Evolutionary conservation across 2,113 vertebrate genomes (phyloP).

Genomic region (Lophochroa leadbeateri): DNA sequence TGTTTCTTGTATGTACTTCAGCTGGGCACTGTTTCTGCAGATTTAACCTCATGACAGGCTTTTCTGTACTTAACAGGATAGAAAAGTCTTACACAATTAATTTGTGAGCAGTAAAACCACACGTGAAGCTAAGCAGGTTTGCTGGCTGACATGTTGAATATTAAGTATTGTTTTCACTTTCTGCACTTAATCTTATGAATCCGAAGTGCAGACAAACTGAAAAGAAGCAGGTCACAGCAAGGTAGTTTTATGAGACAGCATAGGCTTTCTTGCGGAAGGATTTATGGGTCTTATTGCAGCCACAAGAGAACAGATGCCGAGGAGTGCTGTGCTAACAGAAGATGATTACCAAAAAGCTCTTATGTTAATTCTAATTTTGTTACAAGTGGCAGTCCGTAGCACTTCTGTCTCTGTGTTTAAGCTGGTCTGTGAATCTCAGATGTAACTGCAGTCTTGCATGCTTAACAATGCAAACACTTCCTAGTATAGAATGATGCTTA

Average conservation of each 20-base stretch:
- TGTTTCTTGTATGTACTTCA: background rate
- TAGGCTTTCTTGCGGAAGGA: background rate
- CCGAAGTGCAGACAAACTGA: background rate
- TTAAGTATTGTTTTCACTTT: background rate
- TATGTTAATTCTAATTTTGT: background rate
- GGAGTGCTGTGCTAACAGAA: background rate
- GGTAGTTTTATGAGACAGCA: background rate
- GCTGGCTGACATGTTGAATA: background rate
- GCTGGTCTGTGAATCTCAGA: background rate
- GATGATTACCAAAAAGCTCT: background rate
- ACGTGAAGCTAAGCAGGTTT: background rate
- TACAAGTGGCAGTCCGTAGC: background rate
- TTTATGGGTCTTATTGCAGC: background rate
- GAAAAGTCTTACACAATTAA: background rate
- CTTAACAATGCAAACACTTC: background rate
- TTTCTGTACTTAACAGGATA: background rate
- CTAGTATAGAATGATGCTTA: background rate
- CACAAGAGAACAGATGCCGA: background rate
- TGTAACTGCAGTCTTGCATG: background rate
- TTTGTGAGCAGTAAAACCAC: background rate
- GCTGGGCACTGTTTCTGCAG: background rate
- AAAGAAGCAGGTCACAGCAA: background rate
- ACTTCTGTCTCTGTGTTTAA: background rate
- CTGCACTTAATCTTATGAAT: background rate
- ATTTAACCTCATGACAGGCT: background rate